These are phyloP conservation scores for Ophonus ardosiacus DNA, from an alignment of 2,888 invertebrate species.

Conservation along the genomic window DNA sequence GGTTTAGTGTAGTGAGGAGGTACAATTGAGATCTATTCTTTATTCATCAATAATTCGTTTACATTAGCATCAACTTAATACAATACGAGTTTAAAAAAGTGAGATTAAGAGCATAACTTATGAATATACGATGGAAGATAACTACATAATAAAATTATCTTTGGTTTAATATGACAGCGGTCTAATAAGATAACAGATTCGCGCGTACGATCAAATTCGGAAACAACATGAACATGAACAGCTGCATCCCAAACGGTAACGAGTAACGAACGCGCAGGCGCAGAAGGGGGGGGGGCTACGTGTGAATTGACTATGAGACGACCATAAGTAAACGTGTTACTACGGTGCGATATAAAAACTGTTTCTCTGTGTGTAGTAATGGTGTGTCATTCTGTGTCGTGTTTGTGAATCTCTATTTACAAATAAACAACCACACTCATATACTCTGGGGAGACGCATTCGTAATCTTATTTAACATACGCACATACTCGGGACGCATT, in stretches of 20 bases:
- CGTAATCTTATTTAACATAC: conserved; percentile 45
- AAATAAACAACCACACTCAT: conserved; percentile 56
- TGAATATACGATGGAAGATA: conserved; percentile 55
- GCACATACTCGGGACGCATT: conserved; percentile 51
- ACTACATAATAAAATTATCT: conserved; percentile 51
- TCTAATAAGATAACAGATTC: conserved; percentile 43
- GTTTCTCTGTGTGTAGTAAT: conserved; percentile 47
- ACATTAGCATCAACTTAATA: conserved; percentile 47
- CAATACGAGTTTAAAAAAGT: conserved; percentile 49
- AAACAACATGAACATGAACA: conserved; percentile 44
- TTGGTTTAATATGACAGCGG: conserved; percentile 60
- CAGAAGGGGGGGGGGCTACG: conserved; percentile 15
- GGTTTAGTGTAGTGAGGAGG: conserved; percentile 47
- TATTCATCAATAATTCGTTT: conserved; percentile 54
- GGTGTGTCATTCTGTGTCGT: conserved; percentile 49
- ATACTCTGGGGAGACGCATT: conserved; percentile 43
- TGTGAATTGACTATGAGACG: conserved; percentile 60
- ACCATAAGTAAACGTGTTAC: conserved; percentile 60
- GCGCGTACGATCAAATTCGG: conserved; percentile 31
- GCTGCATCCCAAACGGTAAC: conserved; percentile 26
- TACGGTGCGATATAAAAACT: conserved; percentile 59
- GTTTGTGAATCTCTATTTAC: conserved; percentile 56
- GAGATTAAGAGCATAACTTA: conserved; percentile 45
- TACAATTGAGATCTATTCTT: conserved; percentile 55
- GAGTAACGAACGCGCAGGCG: conserved; percentile 1